Evolutionary conservation across 2,113 vertebrate genomes (phyloP), one percentile per base, ranked within the genome.

Genomic region (Labeo rohita): DNA sequence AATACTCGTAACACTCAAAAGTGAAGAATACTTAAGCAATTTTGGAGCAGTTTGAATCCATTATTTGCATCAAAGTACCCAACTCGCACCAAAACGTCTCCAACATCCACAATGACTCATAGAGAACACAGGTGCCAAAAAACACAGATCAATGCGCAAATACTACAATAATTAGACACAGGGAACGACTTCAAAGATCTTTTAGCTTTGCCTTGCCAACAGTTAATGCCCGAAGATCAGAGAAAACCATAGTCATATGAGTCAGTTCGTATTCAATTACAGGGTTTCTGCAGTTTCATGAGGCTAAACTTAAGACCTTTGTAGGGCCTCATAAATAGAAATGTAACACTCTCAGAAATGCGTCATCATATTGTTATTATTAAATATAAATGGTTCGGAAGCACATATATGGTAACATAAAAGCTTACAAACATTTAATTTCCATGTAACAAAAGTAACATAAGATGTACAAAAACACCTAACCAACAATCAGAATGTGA

Each of bases 131-230:
- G 59, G 36, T 36, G 54, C 65, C 68, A 36, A 59, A 50, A 47
- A 50, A 80, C 84, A 80, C 66, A 86, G 63, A 86, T 66, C 52
- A 34, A 47, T 45, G 50, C 28, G 36, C 23, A 77, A 36, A 77
- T 52, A 36, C 75, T 77, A 34, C 49, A 28, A 75, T 75, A 49
- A 75, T 75, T 50, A 77, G 50, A 36, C 75, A 34, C 15, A 3
- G 47, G 75, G 75, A 77, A 18, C 28, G 0, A n/a, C 75, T 77
- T 77, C 50, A 77, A 77, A 77, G 75, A 1, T 3, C 50, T 52
- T 10, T 13, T 10, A 36, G 50, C 2, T 16, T 52, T 52, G 49
- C 49, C 13, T 34, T 54, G 75, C 75, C 75, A 77, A 11, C 13
- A 77, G 23, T 9, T 36, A 1, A 8, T 54, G 28, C 75, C 75